These are phyloP conservation scores for Plecotus auritus DNA, from an alignment of 2,113 vertebrate genomes.

Conservation along the genomic window DNA sequence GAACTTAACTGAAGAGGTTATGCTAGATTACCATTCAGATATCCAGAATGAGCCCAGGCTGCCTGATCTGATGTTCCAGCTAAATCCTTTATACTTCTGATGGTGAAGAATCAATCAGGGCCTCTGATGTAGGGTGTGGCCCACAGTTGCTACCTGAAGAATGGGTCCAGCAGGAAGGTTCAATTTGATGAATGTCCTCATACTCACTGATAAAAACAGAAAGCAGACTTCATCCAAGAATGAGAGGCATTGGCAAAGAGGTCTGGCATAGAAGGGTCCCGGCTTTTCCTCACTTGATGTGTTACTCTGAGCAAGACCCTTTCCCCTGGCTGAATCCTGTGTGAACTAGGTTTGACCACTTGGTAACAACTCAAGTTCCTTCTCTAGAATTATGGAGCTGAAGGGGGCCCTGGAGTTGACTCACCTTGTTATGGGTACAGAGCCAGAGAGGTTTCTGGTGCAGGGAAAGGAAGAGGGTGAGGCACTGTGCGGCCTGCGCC, in stretches of 20 bases:
- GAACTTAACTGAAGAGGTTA: neutral
- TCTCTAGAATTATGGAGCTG: neutral
- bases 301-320: neutral
- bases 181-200: neutral
- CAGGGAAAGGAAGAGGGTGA: neutral
- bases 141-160: neutral
- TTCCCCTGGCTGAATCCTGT: neutral
- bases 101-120: neutral
- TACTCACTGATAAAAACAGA: neutral
- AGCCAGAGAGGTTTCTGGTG: neutral
- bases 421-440: neutral
- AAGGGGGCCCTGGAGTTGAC: neutral
- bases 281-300: neutral
- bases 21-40: neutral
- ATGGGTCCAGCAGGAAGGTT: neutral
- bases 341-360: neutral
- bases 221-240: neutral
- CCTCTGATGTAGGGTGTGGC: neutral
- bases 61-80: neutral
- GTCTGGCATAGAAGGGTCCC: neutral
- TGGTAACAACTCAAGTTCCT: neutral
- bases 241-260: neutral
- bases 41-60: neutral
- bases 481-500: neutral
- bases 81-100: neutral